Percentiles rank a stretch among this genome's conserved stretches.
Conservation (phyloP, 2,113 vertebrate genomes). For the Otolemur garnettii region DNA sequence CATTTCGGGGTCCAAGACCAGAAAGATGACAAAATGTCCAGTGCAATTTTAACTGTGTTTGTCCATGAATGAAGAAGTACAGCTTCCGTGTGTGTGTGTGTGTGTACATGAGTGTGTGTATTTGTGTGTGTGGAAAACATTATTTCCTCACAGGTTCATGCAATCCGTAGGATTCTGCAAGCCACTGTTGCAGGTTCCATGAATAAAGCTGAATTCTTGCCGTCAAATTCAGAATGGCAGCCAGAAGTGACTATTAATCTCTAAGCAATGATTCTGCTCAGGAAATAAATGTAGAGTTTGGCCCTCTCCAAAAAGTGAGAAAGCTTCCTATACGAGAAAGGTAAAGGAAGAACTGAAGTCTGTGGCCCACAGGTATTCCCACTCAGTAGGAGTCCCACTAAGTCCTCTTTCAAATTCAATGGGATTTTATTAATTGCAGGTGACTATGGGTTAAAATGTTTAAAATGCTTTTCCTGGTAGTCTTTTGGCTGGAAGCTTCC, state of each 20-base stretch:
- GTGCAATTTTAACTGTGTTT: background rate
- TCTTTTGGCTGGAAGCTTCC: background rate
- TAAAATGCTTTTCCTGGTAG: background rate
- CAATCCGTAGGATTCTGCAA: background rate
- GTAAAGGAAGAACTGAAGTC: background rate
- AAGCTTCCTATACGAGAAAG: background rate
- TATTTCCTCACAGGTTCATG: background rate
- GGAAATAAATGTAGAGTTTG: background rate
- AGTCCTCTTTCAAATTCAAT: background rate
- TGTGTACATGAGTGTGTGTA: too few species aligned
- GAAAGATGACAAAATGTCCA: background rate
- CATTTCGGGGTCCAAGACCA: background rate
- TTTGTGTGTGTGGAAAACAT: background rate
- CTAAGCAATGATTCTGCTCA: background rate
- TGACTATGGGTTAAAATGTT: background rate
- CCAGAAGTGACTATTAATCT: background rate
- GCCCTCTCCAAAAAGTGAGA: background rate
- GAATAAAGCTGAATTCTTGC: background rate
- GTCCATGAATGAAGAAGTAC: background rate
- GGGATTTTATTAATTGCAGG: background rate
- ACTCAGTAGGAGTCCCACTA: background rate
- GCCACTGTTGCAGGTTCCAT: background rate
- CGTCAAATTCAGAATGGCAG: background rate
- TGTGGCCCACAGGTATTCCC: background rate
- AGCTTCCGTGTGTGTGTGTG: background rate